Base-by-base conservation (phyloP, 2,888 invertebrate genomes). In the Cheilosia scutellata region DNA sequence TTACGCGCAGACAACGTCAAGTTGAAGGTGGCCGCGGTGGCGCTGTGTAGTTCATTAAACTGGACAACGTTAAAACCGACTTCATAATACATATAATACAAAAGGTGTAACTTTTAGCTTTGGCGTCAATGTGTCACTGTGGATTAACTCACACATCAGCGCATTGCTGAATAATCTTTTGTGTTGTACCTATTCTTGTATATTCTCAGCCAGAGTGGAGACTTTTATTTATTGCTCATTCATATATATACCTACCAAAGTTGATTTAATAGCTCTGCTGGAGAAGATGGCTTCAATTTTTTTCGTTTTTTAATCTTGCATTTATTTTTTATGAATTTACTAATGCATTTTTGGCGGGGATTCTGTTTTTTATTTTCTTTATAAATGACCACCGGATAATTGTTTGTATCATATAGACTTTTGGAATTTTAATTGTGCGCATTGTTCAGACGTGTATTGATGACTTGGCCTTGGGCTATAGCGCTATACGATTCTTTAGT, bases 21-120 rank as follows among this genome's bases (percentile, higher is more conserved):
- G 66, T 57, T 31, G 31, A 44, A 40, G 25, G 66, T 16, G 47
- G 47, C 44, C n/a, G 6, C 58, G 7, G n/a, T 68, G 58, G 58
- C 58, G 66, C 66, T 66, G 58, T 53, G 33, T 31, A 60, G 75
- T 76, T 76, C 66, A 76, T 66, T 68, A 76, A 66, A 68, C 76
- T 76, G 29, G 40, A 53, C 49, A 51, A 44, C 40, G 27, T 9
- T 49, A 25, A 49, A 58, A 20, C 29, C 25, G 51, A 5, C 2
- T 6, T 5, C 4, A 47, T n/a, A n/a, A n/a, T n/a, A n/a, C n/a
- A n/a, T 47, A 62, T 40, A 13, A 4, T 16, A 11, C 27, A 13
- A 13, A 27, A 53, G 27, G 13, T 13, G 42, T 44, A 29, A 29
- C 29, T 31, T 68, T 42, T 25, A 42, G 16, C 57, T n/a, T 57